Percentiles rank a stretch among this genome's conserved stretches.
phyloP scores from a whole-genome alignment of 92 coral and sea anemone genomes.

The Porites divaricata region DNA sequence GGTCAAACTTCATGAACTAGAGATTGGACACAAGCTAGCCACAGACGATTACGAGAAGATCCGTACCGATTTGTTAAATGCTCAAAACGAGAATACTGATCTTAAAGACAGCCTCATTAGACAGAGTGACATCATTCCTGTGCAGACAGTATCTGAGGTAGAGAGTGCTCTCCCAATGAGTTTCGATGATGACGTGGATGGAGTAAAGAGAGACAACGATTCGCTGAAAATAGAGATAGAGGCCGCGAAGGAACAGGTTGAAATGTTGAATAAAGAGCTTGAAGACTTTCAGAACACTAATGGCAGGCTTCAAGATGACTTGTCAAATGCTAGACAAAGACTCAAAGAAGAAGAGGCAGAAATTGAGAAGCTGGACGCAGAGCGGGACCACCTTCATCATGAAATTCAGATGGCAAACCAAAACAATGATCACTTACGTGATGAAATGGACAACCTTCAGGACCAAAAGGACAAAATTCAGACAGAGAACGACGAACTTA shows the following conservation, averaged over 20 bases:
- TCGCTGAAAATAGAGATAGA: slow-evolving; percentile 69
- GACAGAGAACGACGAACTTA: slow-evolving; percentile 54
- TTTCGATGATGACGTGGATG: slow-evolving; percentile 86
- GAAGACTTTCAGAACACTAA: slow-evolving; percentile 61
- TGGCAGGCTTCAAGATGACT: slow-evolving; percentile 51
- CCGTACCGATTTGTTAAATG: slow-evolving; percentile 58
- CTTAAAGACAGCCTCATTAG: slow-evolving; percentile 61
- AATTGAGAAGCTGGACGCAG: slow-evolving; percentile 72
- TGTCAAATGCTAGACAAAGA: slow-evolving; percentile 62
- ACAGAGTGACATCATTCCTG: slow-evolving; percentile 67
- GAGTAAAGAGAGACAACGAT: slow-evolving; percentile 80
- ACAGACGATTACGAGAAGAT: slow-evolving; percentile 76
- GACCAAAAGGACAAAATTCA: slow-evolving; percentile 67
- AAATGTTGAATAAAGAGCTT: slow-evolving; percentile 58
- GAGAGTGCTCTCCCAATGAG: slow-evolving; percentile 52
- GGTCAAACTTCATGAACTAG: slow-evolving; percentile 59
- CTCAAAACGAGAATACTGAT: slow-evolving; percentile 62
- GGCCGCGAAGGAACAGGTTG: slow-evolving; percentile 64
- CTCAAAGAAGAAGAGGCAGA: slow-evolving; percentile 73
- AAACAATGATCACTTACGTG: slow-evolving; percentile 74
- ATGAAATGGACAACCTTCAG: slow-evolving; percentile 67
- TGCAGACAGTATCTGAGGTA: slow-evolving; percentile 71
- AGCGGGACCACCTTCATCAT: slow-evolving; percentile 71
- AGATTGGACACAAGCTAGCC: slow-evolving; percentile 66
- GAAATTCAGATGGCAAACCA: slow-evolving; percentile 78